phyloP scores from a whole-genome alignment of 2,797 vertebrate genomes.

The Betta splendens region DNA sequence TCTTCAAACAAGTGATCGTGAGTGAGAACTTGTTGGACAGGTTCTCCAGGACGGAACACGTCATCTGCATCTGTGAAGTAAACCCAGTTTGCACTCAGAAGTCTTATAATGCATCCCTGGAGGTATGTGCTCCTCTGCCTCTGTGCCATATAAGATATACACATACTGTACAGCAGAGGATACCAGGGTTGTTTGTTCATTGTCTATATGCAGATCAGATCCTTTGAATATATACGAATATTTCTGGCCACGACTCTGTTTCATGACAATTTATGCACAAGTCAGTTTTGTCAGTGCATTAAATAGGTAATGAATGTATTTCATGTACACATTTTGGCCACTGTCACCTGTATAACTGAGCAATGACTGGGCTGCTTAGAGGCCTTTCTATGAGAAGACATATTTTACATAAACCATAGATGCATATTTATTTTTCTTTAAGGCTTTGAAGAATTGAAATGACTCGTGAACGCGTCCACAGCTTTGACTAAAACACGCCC shows the following conservation, averaged over 20 bases:
- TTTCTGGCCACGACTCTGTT: slow-evolving; percentile 53
- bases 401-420: slow-evolving; percentile 77
- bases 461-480: slow-evolving; percentile 43
- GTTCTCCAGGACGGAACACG: slow-evolving; percentile 16
- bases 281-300: slow-evolving; percentile 59
- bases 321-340: slow-evolving; percentile 56
- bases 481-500: slow-evolving; percentile 26
- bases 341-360: slow-evolving; percentile 54
- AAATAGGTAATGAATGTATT: slow-evolving; percentile 68
- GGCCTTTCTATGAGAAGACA: slow-evolving; percentile 63
- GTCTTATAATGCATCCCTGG: slow-evolving; percentile 74
- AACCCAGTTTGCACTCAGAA: slow-evolving; percentile 73
- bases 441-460: slow-evolving; percentile 57
- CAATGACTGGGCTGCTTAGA: slow-evolving; percentile 46
- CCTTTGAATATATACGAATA: slow-evolving; percentile 54
- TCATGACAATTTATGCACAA: slow-evolving; percentile 65
- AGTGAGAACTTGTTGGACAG: slow-evolving; percentile 24
- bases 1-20: slow-evolving; percentile 7
- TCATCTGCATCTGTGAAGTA: slow-evolving; percentile 25
- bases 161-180: slow-evolving; percentile 43
- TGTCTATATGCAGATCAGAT: slow-evolving; percentile 59
- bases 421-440: slow-evolving; percentile 76
- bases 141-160: slow-evolving; percentile 44
- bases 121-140: slow-evolving; percentile 48
- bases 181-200: slow-evolving; percentile 61